phyloP scores from a whole-genome alignment of 2,113 vertebrate genomes.

The Chionomys nivalis region DNA sequence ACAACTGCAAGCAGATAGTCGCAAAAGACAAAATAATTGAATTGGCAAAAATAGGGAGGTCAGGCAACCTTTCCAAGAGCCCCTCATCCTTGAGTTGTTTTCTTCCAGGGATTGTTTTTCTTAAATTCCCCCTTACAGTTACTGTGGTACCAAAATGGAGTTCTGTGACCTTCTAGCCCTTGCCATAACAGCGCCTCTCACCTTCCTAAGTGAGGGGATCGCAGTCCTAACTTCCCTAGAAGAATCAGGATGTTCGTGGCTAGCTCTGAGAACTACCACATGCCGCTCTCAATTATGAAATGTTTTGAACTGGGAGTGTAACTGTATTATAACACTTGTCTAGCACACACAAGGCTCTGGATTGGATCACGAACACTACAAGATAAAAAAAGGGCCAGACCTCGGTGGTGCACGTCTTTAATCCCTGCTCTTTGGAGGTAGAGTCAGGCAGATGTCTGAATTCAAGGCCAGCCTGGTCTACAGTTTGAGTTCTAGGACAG shows the following conservation, averaged over 20 bases:
- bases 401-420: background rate
- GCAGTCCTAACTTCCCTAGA: background rate
- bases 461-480: background rate
- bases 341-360: background rate
- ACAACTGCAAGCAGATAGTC: background rate
- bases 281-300: constrained; percentile 20
- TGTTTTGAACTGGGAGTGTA: background rate
- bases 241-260: background rate
- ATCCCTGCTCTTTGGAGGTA: background rate
- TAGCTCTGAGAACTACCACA: background rate
- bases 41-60: background rate
- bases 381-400: background rate
- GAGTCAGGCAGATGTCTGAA: background rate
- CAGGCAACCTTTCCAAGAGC: background rate
- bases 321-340: background rate
- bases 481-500: background rate
- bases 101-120: background rate
- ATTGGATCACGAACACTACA: background rate
- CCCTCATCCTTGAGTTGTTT: background rate
- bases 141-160: background rate
- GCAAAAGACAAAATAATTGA: background rate
- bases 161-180: background rate
- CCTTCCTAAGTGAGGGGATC: background rate
- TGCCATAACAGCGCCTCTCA: background rate
- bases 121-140: background rate